These are phyloP conservation scores for Cenopis cana DNA, from an alignment of 2,888 invertebrate genomes.

Conservation along the genomic window DNA sequence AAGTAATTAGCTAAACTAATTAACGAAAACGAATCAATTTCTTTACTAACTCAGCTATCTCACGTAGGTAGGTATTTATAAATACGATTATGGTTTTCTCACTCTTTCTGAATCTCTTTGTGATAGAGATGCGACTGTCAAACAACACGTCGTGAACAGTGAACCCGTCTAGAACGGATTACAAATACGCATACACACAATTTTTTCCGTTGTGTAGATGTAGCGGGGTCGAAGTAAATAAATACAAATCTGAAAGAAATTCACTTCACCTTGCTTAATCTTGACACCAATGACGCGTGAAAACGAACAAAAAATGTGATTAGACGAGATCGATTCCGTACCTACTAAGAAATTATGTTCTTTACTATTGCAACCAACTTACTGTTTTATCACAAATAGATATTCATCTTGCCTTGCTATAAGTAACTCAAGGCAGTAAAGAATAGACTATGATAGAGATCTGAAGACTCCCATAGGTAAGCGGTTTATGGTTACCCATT, in stretches of 20 bases:
- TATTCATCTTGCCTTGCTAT: background rate
- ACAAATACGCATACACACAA: conserved; percentile 1
- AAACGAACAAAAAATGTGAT: conserved; percentile 28
- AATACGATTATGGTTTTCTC: background rate
- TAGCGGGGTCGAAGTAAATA: conserved; percentile 14
- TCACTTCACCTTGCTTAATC: conserved; percentile 40
- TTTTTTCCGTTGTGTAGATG: conserved; percentile 17
- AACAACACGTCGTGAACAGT: no score
- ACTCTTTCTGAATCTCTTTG: background rate
- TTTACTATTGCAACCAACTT: background rate
- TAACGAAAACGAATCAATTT: conserved; percentile 21
- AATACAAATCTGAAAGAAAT: conserved; percentile 27
- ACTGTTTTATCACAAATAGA: background rate
- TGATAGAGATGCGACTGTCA: background rate
- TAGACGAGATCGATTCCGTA: conserved; percentile 12
- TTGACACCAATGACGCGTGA: conserved; percentile 39
- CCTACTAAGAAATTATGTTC: conserved; percentile 14
- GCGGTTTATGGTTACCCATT: background rate
- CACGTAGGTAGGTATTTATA: no score
- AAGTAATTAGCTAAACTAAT: conserved; percentile 28
- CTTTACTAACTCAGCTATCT: conserved; percentile 1
- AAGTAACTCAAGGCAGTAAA: background rate
- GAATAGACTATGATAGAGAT: background rate
- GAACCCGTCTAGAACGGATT: conserved; percentile 4
- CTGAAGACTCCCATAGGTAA: background rate